These are phyloP conservation scores for Typhlichthys subterraneus DNA, from an alignment of 2,797 vertebrate species.

Conservation along the genomic window DNA sequence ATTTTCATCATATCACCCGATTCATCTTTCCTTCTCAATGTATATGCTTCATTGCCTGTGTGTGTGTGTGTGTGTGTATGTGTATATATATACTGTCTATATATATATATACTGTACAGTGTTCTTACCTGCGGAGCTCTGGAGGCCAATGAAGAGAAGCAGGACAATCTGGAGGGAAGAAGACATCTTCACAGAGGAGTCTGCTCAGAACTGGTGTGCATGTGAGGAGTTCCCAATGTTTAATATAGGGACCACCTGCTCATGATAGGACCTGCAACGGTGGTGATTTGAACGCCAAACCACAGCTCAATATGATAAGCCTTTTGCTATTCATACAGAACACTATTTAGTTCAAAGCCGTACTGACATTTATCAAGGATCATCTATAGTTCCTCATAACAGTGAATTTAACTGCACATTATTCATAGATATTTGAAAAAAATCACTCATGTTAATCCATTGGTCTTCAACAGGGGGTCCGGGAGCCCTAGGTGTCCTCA, in stretches of 20 bases:
- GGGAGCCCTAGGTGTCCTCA: no score
- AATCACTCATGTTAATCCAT: background rate
- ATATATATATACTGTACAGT: no score
- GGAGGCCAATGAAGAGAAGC: slow-evolving; percentile 47
- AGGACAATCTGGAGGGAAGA: slow-evolving; percentile 30
- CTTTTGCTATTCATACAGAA: slow-evolving; percentile 10
- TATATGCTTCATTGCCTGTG: no score
- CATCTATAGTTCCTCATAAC: slow-evolving; percentile 41
- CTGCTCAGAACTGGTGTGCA: slow-evolving; percentile 15
- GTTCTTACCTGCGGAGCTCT: slow-evolving; percentile 50
- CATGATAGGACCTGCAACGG: slow-evolving; percentile 17
- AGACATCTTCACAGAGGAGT: slow-evolving; percentile 43
- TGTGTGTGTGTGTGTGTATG: no score
- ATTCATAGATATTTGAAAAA: background rate
- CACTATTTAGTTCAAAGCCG: slow-evolving; percentile 1
- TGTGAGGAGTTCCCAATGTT: slow-evolving; percentile 28
- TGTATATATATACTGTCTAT: no score
- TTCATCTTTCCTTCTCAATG: no score
- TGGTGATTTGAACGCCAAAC: background rate
- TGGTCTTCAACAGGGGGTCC: background rate
- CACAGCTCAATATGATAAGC: slow-evolving; percentile 22
- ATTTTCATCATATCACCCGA: no score
- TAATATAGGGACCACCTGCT: slow-evolving; percentile 14
- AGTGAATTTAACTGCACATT: background rate
- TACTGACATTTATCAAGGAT: slow-evolving; percentile 22